phyloP scores from a whole-genome alignment of 2,113 vertebrate species.

The Tachycineta bicolor region DNA sequence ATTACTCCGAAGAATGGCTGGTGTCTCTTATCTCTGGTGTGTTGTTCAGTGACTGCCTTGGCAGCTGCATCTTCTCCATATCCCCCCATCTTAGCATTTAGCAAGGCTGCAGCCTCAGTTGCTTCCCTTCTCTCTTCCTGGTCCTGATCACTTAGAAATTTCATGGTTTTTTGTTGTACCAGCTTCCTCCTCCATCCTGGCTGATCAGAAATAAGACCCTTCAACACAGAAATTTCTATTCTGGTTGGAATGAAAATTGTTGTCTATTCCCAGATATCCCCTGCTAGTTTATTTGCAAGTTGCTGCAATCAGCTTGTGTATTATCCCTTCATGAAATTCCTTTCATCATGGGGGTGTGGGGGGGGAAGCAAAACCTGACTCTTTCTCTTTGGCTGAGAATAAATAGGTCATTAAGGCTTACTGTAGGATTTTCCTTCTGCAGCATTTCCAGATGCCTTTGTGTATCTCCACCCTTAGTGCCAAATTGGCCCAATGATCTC shows the following conservation, averaged over 20 bases:
- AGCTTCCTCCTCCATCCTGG: background rate
- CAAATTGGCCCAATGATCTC: background rate
- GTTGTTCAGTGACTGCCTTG: background rate
- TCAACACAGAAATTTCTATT: background rate
- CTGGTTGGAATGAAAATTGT: conserved; percentile 11
- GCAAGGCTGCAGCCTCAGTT: background rate
- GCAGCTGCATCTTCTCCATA: conserved; percentile 11
- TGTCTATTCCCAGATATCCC: conserved; percentile 46
- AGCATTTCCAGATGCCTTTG: background rate
- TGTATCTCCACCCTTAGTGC: background rate
- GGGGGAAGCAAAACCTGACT: background rate
- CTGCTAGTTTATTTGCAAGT: conserved; percentile 48
- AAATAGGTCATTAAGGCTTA: background rate
- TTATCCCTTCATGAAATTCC: conserved; percentile 20
- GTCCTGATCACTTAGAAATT: background rate
- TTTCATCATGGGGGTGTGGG: background rate
- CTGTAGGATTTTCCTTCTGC: background rate
- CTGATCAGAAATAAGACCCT: conserved; percentile 32
- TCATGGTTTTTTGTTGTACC: background rate
- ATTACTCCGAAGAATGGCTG: conserved; percentile 41
- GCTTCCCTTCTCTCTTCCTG: background rate
- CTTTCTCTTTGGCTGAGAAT: background rate
- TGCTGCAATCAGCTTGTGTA: conserved; percentile 11
- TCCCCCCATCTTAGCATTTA: background rate
- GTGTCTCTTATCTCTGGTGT: conserved; percentile 58